Conservation (phyloP, 37 sponge, comb jelly and placozoan species). For the Cliona cf. orientalis region DNA sequence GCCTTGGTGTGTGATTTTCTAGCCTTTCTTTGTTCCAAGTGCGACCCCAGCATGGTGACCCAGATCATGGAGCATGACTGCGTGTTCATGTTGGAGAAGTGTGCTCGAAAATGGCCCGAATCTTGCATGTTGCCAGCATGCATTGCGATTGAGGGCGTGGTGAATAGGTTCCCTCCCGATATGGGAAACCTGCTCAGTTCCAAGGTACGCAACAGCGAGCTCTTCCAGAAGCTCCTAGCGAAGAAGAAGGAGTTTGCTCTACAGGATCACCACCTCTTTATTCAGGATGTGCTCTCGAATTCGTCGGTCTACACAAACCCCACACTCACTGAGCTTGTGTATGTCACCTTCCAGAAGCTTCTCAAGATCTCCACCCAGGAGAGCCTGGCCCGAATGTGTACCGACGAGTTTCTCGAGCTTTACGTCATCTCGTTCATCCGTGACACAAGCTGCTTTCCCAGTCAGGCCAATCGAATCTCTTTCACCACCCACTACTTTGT, state of each 20-base stretch:
- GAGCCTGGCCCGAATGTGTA: not conserved
- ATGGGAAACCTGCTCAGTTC: too few species aligned
- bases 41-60: not conserved
- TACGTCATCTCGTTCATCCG: constrained; percentile 29
- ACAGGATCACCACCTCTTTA: constrained; percentile 43
- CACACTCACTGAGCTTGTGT: constrained; percentile 30
- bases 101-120: constrained; percentile 23
- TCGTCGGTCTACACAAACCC: constrained; percentile 9
- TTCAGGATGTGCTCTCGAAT: constrained; percentile 48
- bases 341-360: constrained; percentile 35
- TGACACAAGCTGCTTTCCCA: constrained; percentile 17
- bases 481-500: constrained; percentile 47
- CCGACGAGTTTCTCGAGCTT: constrained; percentile 39
- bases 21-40: constrained; percentile 19
- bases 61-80: constrained; percentile 22
- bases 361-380: constrained; percentile 7
- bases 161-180: not conserved
- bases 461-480: constrained; percentile 2
- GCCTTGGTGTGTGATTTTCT: constrained; percentile 24
- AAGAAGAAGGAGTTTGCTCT: not conserved
- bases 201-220: not conserved
- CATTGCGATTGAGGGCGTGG: constrained; percentile 28
- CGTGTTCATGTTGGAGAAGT: constrained; percentile 18
- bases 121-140: constrained; percentile 15
- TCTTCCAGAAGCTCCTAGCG: too few species aligned